Percentiles rank a stretch among this genome's conserved stretches.
Evolutionary conservation across 2,113 vertebrate genomes (phyloP).

Genomic region (Phrynocephalus versicolor): DNA sequence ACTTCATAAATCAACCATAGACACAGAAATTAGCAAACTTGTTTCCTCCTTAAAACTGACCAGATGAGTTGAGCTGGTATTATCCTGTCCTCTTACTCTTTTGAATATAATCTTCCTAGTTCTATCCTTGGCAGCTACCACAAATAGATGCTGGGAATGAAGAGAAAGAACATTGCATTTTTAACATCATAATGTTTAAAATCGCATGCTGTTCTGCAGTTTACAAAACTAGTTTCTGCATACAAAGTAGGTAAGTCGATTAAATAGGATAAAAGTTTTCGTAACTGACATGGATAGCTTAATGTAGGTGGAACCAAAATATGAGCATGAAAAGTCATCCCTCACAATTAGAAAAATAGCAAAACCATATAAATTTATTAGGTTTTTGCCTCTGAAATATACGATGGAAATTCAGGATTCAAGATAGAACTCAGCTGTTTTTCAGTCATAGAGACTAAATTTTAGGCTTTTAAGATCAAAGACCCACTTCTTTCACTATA

Average conservation of each 20-base stretch:
- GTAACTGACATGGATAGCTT: background rate
- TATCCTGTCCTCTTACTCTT: background rate
- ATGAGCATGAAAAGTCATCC: background rate
- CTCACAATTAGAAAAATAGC: background rate
- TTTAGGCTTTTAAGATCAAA: background rate
- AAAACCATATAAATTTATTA: background rate
- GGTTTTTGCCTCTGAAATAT: background rate
- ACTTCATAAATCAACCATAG: background rate
- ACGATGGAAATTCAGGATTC: background rate
- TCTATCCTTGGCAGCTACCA: background rate
- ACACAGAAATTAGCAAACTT: background rate
- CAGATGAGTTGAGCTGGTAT: background rate
- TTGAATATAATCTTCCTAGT: background rate
- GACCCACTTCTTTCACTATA: background rate
- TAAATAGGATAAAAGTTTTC: background rate
- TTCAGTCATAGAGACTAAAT: background rate
- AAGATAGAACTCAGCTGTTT: background rate
- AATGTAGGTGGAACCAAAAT: background rate
- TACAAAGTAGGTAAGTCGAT: background rate
- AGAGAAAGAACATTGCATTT: conserved; percentile 30
- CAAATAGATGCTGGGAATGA: background rate
- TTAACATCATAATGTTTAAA: conserved; percentile 22
- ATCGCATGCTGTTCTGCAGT: background rate
- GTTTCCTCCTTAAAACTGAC: background rate
- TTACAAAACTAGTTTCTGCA: background rate